Conservation (phyloP, 2,113 vertebrate species). For the Eulemur macaco region DNA sequence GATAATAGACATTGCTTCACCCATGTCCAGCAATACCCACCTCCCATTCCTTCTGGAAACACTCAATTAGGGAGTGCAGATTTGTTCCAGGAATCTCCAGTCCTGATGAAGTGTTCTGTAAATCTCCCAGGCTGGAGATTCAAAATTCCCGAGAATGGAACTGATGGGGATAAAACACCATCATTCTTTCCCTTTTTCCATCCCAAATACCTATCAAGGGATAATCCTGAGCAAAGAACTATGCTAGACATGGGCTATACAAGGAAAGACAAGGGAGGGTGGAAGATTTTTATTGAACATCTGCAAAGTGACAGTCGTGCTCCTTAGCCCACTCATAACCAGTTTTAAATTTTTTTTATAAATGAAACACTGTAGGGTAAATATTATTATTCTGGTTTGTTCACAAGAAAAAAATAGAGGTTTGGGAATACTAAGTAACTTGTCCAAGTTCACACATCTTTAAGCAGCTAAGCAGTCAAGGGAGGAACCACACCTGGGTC, state of each 20-base stretch:
- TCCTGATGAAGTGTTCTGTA: background rate
- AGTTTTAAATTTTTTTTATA: too few relatives aligned
- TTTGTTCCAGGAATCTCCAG: background rate
- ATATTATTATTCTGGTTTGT: background rate
- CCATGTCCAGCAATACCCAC: background rate
- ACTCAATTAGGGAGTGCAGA: background rate
- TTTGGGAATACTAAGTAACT: background rate
- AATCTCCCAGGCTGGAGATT: background rate
- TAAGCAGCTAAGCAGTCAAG: background rate
- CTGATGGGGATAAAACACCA: background rate
- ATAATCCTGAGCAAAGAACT: background rate
- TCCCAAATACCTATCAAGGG: background rate
- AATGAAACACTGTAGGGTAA: background rate
- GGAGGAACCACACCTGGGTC: background rate
- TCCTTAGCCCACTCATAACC: background rate
- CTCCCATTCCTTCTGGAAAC: background rate
- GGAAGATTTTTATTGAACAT: background rate
- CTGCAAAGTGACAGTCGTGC: background rate
- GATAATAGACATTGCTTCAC: constrained; percentile 46
- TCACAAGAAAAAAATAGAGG: background rate
- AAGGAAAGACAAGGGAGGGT: background rate
- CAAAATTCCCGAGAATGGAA: background rate
- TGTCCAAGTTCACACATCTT: background rate
- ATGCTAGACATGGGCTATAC: accelerated
- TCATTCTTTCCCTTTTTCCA: background rate